A percentile compares a stretch with the other conserved stretches of the same genome.
Conservation (phyloP, 2,888 invertebrate genomes). For the Eilema sororculum region DNA sequence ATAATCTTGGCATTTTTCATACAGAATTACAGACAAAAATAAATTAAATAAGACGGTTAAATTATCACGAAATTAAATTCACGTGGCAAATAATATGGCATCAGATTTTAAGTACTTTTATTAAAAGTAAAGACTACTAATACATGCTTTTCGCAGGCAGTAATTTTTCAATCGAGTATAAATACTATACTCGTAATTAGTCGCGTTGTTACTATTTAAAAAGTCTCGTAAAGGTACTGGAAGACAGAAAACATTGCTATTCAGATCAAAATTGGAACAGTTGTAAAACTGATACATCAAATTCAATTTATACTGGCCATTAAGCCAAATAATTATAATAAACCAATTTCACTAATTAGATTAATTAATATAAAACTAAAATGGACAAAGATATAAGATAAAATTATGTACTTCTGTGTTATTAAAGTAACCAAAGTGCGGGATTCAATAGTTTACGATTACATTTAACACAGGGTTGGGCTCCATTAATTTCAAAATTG, state of each 20-base stretch:
- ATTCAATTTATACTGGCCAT: slow-evolving; percentile 76
- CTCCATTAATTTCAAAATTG: slow-evolving; percentile 86
- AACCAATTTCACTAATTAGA: slow-evolving; percentile 77
- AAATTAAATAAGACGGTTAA: slow-evolving; percentile 80
- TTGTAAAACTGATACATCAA: slow-evolving; percentile 66
- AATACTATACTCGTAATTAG: slow-evolving; percentile 56
- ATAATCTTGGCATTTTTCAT: slow-evolving; percentile 68
- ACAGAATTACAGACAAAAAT: slow-evolving; percentile 74
- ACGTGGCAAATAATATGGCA: slow-evolving; percentile 86
- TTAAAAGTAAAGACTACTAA: slow-evolving; percentile 70
- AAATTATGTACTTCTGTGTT: slow-evolving; percentile 78
- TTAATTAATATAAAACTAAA: slow-evolving; percentile 74
- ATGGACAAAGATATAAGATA: slow-evolving; percentile 75
- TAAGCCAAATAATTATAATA: slow-evolving; percentile 72
- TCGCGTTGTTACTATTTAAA: slow-evolving; percentile 61
- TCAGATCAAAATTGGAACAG: slow-evolving; percentile 79
- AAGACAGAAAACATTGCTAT: slow-evolving; percentile 85
- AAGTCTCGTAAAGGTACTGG: slow-evolving; percentile 75
- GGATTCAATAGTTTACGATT: slow-evolving; percentile 69
- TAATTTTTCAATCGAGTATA: slow-evolving; percentile 51
- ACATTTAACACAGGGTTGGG: slow-evolving; percentile 75
- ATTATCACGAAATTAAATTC: slow-evolving; percentile 84
- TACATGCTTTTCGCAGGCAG: slow-evolving; percentile 53
- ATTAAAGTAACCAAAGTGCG: slow-evolving; percentile 73
- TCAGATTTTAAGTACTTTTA: slow-evolving; percentile 85